Evolutionary conservation across 1,140 invertebrate species (phyloP).

Genomic region (Sycobia sp.): DNA sequence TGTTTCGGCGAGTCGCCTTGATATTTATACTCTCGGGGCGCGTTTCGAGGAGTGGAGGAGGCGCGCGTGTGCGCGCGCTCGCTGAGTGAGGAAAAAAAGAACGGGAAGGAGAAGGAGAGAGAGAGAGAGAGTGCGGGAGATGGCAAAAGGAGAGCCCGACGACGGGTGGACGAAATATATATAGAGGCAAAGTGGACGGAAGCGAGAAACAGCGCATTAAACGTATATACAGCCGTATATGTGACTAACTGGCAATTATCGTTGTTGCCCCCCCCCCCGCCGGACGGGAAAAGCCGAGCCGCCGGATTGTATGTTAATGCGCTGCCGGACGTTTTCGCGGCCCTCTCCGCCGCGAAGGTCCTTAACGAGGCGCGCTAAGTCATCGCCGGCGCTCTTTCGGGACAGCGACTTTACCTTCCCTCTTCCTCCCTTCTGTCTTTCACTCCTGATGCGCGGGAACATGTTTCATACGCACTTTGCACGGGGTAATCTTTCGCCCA

Average conservation of each 20-base stretch:
- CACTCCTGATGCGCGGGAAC: neutral
- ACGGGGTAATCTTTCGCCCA: too few relatives aligned
- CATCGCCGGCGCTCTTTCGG: conserved; percentile 14
- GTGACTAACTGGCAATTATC: conserved; percentile 40
- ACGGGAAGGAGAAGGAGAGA: neutral
- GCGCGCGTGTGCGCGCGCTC: neutral
- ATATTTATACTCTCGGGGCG: too few relatives aligned
- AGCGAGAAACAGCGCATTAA: conserved; percentile 13
- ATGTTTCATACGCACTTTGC: conserved; percentile 7
- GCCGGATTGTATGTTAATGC: conserved; percentile 45
- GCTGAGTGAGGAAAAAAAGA: conserved; percentile 21
- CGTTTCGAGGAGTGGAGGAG: too few relatives aligned
- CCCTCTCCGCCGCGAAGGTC: conserved; percentile 21
- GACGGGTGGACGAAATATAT: too few relatives aligned
- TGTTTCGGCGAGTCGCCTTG: conserved; percentile 39
- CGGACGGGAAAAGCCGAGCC: conserved; percentile 36
- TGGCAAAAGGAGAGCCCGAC: too few relatives aligned
- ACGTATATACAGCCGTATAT: conserved; percentile 3
- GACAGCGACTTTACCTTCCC: too few relatives aligned
- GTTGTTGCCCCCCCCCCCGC: neutral
- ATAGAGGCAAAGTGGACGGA: too few relatives aligned
- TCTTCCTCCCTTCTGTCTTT: neutral
- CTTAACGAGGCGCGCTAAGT: conserved; percentile 35
- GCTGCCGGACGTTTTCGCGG: too few relatives aligned
- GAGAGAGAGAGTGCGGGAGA: conserved; percentile 31